Conservation (phyloP, 2,888 invertebrate species). For the Netelia fuscicornis region DNA sequence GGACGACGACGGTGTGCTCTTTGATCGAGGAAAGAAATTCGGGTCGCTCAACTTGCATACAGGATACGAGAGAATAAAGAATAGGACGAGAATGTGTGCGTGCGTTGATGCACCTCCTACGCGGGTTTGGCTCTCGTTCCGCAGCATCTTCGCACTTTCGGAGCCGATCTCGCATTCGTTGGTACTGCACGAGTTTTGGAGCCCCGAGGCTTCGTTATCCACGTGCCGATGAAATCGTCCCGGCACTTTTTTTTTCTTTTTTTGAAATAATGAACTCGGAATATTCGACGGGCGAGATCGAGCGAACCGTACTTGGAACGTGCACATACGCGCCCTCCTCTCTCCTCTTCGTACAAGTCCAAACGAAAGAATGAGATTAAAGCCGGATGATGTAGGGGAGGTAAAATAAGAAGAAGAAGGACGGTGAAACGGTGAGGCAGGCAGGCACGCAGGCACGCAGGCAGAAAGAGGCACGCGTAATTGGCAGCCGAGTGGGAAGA, state of each 20-base stretch:
- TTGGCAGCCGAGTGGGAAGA: slow-evolving; percentile 64
- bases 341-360: too few species aligned
- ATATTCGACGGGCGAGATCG: too few species aligned
- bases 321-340: too few species aligned
- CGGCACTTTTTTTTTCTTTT: slow-evolving; percentile 25
- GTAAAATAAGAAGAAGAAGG: slow-evolving; percentile 22
- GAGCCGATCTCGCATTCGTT: slow-evolving; percentile 30
- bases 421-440: slow-evolving; percentile 23
- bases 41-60: too few species aligned
- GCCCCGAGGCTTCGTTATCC: slow-evolving; percentile 27
- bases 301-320: too few species aligned
- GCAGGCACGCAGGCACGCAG: slow-evolving; percentile 55
- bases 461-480: slow-evolving; percentile 72
- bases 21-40: too few species aligned
- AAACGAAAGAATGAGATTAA: slow-evolving; percentile 13
- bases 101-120: background rate
- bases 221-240: slow-evolving; percentile 64
- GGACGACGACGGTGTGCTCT: too few species aligned
- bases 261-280: background rate
- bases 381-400: slow-evolving; percentile 7
- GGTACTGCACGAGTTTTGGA: slow-evolving; percentile 21
- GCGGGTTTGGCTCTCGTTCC: slow-evolving; percentile 16
- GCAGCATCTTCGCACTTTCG: slow-evolving; percentile 21
- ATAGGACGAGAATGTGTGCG: background rate
- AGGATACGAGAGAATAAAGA: too few species aligned